These are phyloP conservation scores for Zaprionus nigranus DNA, from an alignment of 1,140 invertebrate species.

Conservation along the genomic window DNA sequence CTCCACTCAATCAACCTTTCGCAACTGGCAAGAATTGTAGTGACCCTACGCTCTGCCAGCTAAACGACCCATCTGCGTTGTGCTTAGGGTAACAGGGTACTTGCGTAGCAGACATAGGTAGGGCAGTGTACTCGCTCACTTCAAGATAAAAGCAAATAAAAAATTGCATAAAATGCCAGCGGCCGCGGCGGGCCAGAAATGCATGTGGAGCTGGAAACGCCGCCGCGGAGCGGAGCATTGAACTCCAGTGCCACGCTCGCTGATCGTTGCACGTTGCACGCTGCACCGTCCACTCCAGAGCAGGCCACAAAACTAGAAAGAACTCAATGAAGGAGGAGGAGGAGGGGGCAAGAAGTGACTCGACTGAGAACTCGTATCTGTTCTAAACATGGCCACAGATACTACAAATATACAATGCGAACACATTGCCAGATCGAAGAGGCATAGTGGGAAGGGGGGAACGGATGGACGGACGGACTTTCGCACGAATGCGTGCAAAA, in stretches of 20 bases:
- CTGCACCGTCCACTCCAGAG: constrained; percentile 50
- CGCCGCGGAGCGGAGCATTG: constrained; percentile 65
- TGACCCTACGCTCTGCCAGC: neutral
- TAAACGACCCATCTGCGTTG: neutral
- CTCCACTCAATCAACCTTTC: neutral
- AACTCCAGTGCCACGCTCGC: constrained; percentile 61
- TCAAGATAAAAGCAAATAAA: constrained; percentile 78
- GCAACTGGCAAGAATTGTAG: neutral
- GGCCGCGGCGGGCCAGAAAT: constrained; percentile 68
- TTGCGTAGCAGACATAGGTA: constrained; percentile 2
- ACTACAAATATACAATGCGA: constrained; percentile 56
- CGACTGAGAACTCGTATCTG: constrained; percentile 53
- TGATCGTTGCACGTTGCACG: constrained; percentile 31
- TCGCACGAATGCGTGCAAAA: constrained; percentile 70
- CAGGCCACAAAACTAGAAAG: constrained; percentile 77
- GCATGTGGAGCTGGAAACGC: constrained; percentile 61
- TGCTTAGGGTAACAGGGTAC: neutral
- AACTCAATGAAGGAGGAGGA: constrained; percentile 14
- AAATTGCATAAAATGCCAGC: constrained; percentile 78
- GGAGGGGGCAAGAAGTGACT: constrained; percentile 15
- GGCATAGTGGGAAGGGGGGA: neutral
- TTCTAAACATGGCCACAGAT: constrained; percentile 49
- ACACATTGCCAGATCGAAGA: constrained; percentile 22
- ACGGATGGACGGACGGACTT: constrained; percentile 67
- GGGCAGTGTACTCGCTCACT: constrained; percentile 30